Conservation (phyloP, 2,888 invertebrate species). For the Chironomus tentans region DNA sequence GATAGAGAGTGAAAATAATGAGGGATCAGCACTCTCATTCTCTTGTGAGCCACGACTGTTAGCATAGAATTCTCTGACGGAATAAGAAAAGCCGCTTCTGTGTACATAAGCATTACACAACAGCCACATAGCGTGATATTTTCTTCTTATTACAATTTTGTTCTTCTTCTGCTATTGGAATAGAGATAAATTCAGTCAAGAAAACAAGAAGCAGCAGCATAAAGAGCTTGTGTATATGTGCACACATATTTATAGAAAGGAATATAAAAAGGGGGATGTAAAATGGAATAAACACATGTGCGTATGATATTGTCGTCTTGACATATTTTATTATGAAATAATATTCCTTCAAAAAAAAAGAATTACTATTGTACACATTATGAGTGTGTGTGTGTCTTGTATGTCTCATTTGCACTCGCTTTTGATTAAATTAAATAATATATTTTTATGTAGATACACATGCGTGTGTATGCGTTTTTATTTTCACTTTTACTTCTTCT, state of each 20-base stretch:
- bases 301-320: background rate
- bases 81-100: background rate
- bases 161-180: background rate
- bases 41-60: background rate
- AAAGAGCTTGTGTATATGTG: too few species aligned
- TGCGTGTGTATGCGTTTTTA: background rate
- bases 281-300: background rate
- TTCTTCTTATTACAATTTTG: background rate
- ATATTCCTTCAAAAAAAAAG: background rate
- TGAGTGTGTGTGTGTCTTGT: too few species aligned
- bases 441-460: background rate
- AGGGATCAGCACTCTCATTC: constrained; percentile 9
- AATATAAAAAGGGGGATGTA: background rate
- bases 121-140: constrained; percentile 7
- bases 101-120: constrained; percentile 8
- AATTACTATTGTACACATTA: background rate
- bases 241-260: background rate
- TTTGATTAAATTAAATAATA: constrained; percentile 6
- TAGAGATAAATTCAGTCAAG: background rate
- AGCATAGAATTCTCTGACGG: background rate
- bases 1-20: constrained; percentile 25
- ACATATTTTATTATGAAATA: background rate
- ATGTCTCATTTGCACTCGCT: background rate
- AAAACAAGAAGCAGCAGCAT: background rate
- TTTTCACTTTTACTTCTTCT: too few species aligned